phyloP scores from a whole-genome alignment of 2,888 invertebrate genomes.

The Globia sparganii region DNA sequence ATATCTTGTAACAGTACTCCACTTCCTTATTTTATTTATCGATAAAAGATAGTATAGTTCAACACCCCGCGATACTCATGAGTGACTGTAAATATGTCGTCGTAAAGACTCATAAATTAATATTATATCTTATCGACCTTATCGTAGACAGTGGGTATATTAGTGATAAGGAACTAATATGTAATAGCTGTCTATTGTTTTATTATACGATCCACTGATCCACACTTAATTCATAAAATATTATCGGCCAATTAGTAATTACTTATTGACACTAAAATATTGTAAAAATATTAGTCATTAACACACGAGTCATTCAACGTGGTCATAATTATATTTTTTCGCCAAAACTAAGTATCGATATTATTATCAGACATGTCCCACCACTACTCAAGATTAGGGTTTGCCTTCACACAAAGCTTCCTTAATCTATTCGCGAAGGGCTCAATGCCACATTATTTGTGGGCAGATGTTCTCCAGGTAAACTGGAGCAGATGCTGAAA shows the following conservation, averaged over 20 bases:
- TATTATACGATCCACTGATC: not conserved
- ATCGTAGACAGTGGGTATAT: constrained; percentile 13
- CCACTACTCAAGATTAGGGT: constrained; percentile 82
- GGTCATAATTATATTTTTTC: not conserved
- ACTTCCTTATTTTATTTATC: constrained; percentile 56
- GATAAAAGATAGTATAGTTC: constrained; percentile 63
- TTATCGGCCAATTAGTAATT: constrained; percentile 8
- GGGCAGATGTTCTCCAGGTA: constrained; percentile 87
- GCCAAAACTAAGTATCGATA: constrained; percentile 36
- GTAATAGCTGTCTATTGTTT: constrained; percentile 17
- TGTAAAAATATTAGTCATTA: not conserved
- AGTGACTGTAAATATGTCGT: constrained; percentile 2
- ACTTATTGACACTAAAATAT: constrained; percentile 7
- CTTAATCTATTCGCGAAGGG: constrained; percentile 86
- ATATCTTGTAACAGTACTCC: constrained; percentile 43
- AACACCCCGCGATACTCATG: constrained; percentile 47
- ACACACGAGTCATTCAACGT: not conserved
- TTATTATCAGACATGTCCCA: constrained; percentile 46
- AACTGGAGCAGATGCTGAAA: constrained; percentile 86
- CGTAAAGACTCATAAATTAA: constrained; percentile 17
- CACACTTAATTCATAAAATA: constrained; percentile 5
- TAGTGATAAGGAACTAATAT: constrained; percentile 7
- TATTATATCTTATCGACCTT: constrained; percentile 46
- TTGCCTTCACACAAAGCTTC: constrained; percentile 79
- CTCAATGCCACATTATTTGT: constrained; percentile 69